Evolutionary conservation across 2,797 vertebrate genomes (phyloP).

Genomic region (Mormyrops boulengeri): DNA sequence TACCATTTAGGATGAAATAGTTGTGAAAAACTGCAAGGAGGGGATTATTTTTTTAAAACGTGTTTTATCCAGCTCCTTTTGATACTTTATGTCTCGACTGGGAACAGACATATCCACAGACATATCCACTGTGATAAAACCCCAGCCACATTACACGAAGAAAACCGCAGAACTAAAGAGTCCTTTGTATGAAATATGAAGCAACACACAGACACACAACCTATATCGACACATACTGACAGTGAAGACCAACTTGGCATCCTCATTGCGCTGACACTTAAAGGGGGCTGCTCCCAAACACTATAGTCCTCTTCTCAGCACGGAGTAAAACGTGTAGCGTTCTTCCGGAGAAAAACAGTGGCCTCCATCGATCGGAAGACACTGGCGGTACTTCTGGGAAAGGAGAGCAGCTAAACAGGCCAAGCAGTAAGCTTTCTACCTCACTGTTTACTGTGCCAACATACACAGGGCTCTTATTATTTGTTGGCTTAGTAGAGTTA

Average conservation of each 20-base stretch:
- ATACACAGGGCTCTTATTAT: neutral
- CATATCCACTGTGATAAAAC: neutral
- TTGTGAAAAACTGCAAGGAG: neutral
- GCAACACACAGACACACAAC: neutral
- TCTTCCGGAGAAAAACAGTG: neutral
- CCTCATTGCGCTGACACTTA: neutral
- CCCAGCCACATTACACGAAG: neutral
- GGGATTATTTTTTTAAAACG: neutral
- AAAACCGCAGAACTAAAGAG: neutral
- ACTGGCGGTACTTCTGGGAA: neutral
- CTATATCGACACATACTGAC: neutral
- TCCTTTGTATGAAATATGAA: neutral
- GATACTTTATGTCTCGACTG: neutral
- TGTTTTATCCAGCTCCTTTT: neutral
- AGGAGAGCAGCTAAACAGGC: neutral
- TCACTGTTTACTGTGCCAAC: slow-evolving; percentile 1
- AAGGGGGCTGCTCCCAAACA: neutral
- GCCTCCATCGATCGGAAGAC: neutral
- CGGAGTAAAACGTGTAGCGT: neutral
- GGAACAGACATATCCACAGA: neutral
- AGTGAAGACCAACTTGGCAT: neutral
- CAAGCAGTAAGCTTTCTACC: neutral
- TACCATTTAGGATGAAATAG: neutral
- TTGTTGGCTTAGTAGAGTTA: neutral
- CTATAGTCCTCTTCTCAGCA: neutral